Percentiles rank a stretch among this genome's conserved stretches.
phyloP scores from a whole-genome alignment of 2,797 vertebrate species.

The Girardinus metallicus region DNA sequence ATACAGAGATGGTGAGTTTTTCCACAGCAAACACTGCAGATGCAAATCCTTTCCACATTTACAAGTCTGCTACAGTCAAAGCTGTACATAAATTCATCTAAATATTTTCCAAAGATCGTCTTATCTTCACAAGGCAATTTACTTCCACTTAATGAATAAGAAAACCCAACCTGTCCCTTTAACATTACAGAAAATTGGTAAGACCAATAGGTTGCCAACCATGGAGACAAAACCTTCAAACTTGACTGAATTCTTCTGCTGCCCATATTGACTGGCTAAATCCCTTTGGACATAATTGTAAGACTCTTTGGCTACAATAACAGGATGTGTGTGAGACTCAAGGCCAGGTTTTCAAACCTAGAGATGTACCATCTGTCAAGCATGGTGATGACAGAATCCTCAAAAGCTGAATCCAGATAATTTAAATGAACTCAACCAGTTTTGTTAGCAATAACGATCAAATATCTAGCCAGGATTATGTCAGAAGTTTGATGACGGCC shows the following conservation, averaged over 20 bases:
- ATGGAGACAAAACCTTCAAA: neutral
- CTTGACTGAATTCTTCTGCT: neutral
- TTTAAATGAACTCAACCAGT: neutral
- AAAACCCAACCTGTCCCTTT: neutral
- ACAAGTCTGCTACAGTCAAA: neutral
- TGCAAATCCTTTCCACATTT: neutral
- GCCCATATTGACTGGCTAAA: neutral
- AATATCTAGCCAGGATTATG: neutral
- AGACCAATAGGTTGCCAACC: neutral
- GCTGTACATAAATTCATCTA: constrained; percentile 7
- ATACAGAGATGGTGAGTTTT: constrained; percentile 93
- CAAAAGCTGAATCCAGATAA: neutral
- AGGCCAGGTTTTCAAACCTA: neutral
- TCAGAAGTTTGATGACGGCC: neutral
- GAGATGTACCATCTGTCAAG: neutral
- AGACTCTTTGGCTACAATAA: neutral
- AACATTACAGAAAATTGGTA: neutral
- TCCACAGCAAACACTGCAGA: constrained; percentile 14
- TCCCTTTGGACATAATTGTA: neutral
- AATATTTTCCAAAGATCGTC: neutral
- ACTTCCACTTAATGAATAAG: neutral
- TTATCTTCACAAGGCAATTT: neutral
- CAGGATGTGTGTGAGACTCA: neutral
- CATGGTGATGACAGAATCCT: neutral
- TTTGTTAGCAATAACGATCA: neutral